Evolutionary conservation across 2,888 invertebrate genomes (phyloP).

Genomic region (Pantelozetes paolii): DNA sequence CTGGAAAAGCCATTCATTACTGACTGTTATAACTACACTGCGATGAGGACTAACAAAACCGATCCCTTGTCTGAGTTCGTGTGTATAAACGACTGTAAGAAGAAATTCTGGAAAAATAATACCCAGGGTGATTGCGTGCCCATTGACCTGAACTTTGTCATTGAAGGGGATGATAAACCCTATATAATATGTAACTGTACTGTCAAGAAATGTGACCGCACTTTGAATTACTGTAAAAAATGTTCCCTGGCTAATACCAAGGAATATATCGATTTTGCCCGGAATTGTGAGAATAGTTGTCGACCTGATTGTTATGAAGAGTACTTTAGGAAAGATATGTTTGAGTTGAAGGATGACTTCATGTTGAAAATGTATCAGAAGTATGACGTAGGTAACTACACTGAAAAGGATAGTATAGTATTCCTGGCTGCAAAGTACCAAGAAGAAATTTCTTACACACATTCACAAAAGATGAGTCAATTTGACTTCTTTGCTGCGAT

Average conservation of each 20-base stretch:
- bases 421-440: conserved; percentile 53
- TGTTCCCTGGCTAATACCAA: not conserved
- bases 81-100: not conserved
- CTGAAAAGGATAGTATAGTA: not conserved
- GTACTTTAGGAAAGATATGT: not conserved
- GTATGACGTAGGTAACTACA: not conserved
- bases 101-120: conserved; percentile 9
- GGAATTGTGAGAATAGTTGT: not conserved
- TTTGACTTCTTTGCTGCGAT: conserved; percentile 19
- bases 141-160: not conserved
- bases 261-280: not conserved
- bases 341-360: not conserved
- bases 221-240: not conserved
- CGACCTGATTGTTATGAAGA: not conserved
- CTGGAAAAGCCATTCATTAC: conserved; percentile 3
- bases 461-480: conserved; percentile 28
- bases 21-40: conserved; percentile 4
- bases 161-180: not conserved
- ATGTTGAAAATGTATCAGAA: not conserved
- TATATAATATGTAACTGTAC: conserved; percentile 16
- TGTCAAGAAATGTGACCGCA: not conserved
- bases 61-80: conserved; percentile 6
- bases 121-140: not conserved
- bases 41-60: not conserved
- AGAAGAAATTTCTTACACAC: conserved; percentile 28